Base-by-base conservation (phyloP, 2,888 invertebrate species). In the Alviniconcha strummeri region DNA sequence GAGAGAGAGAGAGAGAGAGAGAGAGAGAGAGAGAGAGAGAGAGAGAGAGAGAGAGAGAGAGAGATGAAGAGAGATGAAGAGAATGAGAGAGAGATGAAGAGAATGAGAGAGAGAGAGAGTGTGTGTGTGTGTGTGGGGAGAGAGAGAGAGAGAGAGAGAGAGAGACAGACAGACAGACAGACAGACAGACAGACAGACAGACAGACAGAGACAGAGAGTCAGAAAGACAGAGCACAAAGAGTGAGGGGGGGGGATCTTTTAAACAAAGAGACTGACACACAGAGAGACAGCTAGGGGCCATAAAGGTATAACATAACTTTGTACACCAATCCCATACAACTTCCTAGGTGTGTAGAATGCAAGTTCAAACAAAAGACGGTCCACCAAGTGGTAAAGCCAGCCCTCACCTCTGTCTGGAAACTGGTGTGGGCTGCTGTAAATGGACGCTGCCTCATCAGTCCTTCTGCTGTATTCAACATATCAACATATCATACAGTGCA, bases 51-150 rank as follows among this genome's bases (percentile, higher is more conserved):
- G 55, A 80, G 71, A 71, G 71, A 79, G 60, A 60, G 4, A 80
- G 80, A 71, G 71, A 71, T 69, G 56, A 69, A 67, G 80, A 80
- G 80, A 80, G 71, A 71, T 55, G 71, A 54, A 71, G 80, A 80
- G 56, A 71, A 56, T 55, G 71, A 80, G 80, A 71, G 71, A 71
- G 80, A 71, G 71, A 76, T 7, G 36, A 52, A 52, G 17, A 55
- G 36, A 19, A 4, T 6, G 5, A 76, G 5, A 56, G 0, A 76
- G 15, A 60, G 13, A 60, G 60, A 60, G 60, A 60, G 13, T n/a
- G n/a, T n/a, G n/a, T n/a, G n/a, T n/a, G n/a, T n/a, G n/a, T n/a
- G n/a, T n/a, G n/a, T n/a, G 3, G 36, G 3, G 36, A 36, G 36
- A 36, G 36, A 36, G 36, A 36, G 36, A 36, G 36, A 36, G 36